phyloP scores from a whole-genome alignment of 2,888 invertebrate species.

The Cyaniris semiargus region DNA sequence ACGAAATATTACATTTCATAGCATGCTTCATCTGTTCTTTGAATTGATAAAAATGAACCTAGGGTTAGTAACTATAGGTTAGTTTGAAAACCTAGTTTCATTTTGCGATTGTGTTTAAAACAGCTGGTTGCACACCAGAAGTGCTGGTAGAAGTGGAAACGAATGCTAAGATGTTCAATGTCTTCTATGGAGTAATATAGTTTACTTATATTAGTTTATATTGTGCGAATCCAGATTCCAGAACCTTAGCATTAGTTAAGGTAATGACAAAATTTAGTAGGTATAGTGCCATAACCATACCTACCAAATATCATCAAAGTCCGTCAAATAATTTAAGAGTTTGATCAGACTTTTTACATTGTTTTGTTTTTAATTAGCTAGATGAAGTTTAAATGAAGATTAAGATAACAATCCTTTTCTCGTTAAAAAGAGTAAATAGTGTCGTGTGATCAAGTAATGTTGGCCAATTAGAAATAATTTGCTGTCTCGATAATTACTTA shows the following conservation, averaged over 20 bases:
- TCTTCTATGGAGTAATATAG: no score
- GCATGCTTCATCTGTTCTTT: not conserved
- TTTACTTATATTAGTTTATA: no score
- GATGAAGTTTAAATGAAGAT: not conserved
- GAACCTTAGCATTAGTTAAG: no score
- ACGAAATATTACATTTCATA: slow-evolving; percentile 20
- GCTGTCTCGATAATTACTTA: slow-evolving; percentile 23
- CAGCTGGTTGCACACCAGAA: not conserved
- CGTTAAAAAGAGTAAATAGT: not conserved
- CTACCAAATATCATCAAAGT: no score
- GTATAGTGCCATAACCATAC: no score
- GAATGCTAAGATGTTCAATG: no score
- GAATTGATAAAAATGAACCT: not conserved
- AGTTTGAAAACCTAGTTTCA: not conserved
- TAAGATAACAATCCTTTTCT: not conserved
- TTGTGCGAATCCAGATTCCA: no score
- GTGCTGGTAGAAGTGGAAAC: no score
- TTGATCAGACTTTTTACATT: no score
- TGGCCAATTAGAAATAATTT: slow-evolving; percentile 16
- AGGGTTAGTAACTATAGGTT: not conserved
- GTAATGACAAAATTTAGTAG: no score
- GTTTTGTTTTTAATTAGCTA: not conserved
- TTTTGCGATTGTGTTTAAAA: not conserved
- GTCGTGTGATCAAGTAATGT: not conserved
- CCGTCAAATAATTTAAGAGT: no score